A percentile compares a stretch with the other conserved stretches of the same genome.
These are phyloP conservation scores for Odontamblyopus rebecca DNA, from an alignment of 2,797 vertebrate genomes.

Conservation along the genomic window DNA sequence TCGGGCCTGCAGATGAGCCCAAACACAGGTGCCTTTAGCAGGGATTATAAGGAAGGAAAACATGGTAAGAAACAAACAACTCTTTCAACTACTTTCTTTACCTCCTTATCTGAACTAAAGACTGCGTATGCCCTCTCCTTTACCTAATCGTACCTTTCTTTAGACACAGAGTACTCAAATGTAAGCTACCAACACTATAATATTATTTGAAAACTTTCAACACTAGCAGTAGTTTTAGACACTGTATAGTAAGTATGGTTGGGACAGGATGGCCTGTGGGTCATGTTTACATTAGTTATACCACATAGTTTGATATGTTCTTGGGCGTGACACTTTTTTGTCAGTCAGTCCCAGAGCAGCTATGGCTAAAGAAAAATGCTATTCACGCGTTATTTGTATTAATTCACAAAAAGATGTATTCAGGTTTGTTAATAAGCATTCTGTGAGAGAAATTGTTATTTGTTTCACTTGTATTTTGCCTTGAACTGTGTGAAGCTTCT, in stretches of 20 bases:
- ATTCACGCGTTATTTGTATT: background rate
- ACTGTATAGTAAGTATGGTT: background rate
- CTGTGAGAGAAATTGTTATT: background rate
- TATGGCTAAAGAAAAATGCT: background rate
- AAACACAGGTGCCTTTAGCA: slow-evolving; percentile 37
- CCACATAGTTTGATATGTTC: background rate
- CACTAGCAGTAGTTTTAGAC: background rate
- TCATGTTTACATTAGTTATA: background rate
- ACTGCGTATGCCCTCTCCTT: slow-evolving; percentile 11
- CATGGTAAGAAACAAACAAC: slow-evolving; percentile 70
- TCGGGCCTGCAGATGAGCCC: slow-evolving; percentile 65
- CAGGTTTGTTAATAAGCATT: background rate
- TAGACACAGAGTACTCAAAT: slow-evolving; percentile 17
- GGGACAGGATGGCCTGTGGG: background rate
- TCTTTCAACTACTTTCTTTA: slow-evolving; percentile 20
- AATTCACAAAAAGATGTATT: background rate
- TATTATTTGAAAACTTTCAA: background rate
- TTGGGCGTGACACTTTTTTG: no score
- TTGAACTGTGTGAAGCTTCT: no score
- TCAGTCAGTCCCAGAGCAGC: background rate
- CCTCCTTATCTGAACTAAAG: slow-evolving; percentile 20
- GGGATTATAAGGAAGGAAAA: slow-evolving; percentile 56
- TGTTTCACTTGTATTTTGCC: no score
- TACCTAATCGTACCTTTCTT: background rate
- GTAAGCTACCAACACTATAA: slow-evolving; percentile 2